phyloP scores from a whole-genome alignment of 1,140 invertebrate genomes.

The Caerostris darwini region DNA sequence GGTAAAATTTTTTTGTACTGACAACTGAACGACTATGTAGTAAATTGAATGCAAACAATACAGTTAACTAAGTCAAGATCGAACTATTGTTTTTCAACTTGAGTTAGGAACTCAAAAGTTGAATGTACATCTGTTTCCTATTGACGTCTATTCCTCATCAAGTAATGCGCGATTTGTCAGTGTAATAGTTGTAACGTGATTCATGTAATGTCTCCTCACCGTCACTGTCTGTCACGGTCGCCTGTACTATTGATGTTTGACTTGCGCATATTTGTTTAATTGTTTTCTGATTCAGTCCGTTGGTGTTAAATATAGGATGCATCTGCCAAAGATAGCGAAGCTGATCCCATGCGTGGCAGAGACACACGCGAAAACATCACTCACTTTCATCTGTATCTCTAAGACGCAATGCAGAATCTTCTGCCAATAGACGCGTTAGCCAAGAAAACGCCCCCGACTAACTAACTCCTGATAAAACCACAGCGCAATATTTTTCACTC shows the following conservation, averaged over 20 bases:
- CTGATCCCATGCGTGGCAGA: neutral
- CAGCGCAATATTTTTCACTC: neutral
- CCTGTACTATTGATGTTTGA: neutral
- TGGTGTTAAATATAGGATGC: conserved; percentile 13
- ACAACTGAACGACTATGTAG: too few species aligned
- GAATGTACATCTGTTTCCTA: too few species aligned
- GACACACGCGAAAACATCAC: conserved; percentile 41
- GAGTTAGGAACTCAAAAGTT: too few species aligned
- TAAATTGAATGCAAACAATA: too few species aligned
- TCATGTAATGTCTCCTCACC: neutral
- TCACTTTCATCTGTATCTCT: conserved; percentile 45
- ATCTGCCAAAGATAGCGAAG: conserved; percentile 1
- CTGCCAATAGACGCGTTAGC: conserved; percentile 7
- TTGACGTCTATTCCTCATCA: too few species aligned
- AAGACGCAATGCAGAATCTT: conserved; percentile 5
- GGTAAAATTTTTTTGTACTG: too few species aligned
- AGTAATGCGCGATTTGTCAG: too few species aligned
- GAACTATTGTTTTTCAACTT: too few species aligned
- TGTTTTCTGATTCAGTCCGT: conserved; percentile 12
- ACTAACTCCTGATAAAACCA: neutral
- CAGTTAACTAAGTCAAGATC: too few species aligned
- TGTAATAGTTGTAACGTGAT: too few species aligned
- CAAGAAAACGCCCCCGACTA: conserved; percentile 20
- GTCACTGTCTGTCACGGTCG: neutral
- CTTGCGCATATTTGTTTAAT: neutral